Base-by-base conservation (phyloP, 2,797 vertebrate genomes). In the Helarctos malayanus region DNA sequence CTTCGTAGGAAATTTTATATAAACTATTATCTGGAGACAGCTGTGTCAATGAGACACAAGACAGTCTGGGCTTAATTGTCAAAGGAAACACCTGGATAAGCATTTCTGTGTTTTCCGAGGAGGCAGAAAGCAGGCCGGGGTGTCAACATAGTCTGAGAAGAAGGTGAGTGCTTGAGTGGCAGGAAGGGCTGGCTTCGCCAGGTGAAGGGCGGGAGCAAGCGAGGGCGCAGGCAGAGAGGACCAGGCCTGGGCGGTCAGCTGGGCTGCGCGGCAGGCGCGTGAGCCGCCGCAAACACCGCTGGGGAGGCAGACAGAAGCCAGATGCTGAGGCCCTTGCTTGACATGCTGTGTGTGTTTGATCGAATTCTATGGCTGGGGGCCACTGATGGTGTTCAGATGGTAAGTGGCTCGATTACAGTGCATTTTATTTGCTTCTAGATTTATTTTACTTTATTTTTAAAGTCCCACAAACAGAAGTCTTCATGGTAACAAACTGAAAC, bases 271-370 rank as follows among this genome's bases (percentile, higher is more conserved):
- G 16, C 16, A 8, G n/a, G 65, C 4, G 2, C 18, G 4, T 1
- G 25, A 61, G 47, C 2, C 0, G 14, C 0, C 23, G 7, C 12
- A 25, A 6, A 1, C 0, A 0, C 21, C 0, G 15, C n/a, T 12
- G 47, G 49, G 5, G 16, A 5, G n/a, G 25, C 5, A 1, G 13
- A 9, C 1, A 9, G 63, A 25, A 61, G 11, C 16, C n/a, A 41
- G 47, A 47, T 0, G 19, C 1, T 2, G 9, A 2, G 1, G 5
- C 1, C 6, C n/a, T 6, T 23, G 11, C 18, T 4, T 1, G 4
- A 1, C 21, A 4, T 7, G 5, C 47, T 6, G 1, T 4, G 23
- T 3, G 5, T 2, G 16, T 45, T 32, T 35, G 0, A 14, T 3
- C 29, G 23, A 3, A 19, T 15, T 10, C n/a, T 56, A 6, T 0